Conservation (phyloP, 2,797 vertebrate genomes). For the Enteromius viviparus region DNA sequence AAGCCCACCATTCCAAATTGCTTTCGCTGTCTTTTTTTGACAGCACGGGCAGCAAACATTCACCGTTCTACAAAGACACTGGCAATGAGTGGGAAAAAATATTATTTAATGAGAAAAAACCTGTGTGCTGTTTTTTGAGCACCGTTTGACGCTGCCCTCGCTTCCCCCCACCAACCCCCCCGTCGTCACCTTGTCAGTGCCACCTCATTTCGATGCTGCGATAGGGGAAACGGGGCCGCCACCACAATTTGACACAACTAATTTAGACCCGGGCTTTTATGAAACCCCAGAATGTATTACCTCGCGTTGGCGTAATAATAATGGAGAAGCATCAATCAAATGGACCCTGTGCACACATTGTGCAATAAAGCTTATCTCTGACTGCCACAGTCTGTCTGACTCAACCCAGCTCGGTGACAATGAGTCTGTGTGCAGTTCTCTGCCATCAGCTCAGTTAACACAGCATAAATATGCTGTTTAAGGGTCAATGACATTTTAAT, state of each 20-base stretch:
- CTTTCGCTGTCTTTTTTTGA: slow-evolving; percentile 15
- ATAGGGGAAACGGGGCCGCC: slow-evolving; percentile 67
- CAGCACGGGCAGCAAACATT: slow-evolving; percentile 9
- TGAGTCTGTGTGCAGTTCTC: slow-evolving; percentile 66
- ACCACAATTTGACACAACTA: slow-evolving; percentile 78
- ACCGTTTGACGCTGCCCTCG: slow-evolving; percentile 3
- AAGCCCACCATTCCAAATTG: slow-evolving; percentile 49
- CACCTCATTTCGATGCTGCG: slow-evolving; percentile 73
- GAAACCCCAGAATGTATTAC: slow-evolving; percentile 75
- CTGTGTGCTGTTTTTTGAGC: slow-evolving; percentile 42
- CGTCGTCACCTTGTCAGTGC: slow-evolving; percentile 58
- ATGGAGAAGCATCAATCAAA: slow-evolving; percentile 80
- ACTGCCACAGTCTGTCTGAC: slow-evolving; percentile 77
- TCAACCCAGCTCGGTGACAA: slow-evolving; percentile 66
- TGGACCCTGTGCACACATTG: slow-evolving; percentile 68
- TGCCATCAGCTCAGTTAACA: slow-evolving; percentile 72
- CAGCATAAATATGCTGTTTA: slow-evolving; percentile 80
- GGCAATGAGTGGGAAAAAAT: slow-evolving; percentile 6
- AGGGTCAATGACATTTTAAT: slow-evolving; percentile 81
- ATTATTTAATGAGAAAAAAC: slow-evolving; percentile 64
- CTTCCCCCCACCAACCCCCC: background rate
- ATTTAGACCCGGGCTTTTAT: slow-evolving; percentile 76
- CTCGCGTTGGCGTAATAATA: slow-evolving; percentile 74
- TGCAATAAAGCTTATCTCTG: slow-evolving; percentile 82
- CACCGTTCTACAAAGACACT: slow-evolving; percentile 52